A percentile compares a stretch with the other conserved stretches of the same genome.
These are phyloP conservation scores for Sibirionetta formosa DNA, from an alignment of 2,797 vertebrate species.

Conservation along the genomic window DNA sequence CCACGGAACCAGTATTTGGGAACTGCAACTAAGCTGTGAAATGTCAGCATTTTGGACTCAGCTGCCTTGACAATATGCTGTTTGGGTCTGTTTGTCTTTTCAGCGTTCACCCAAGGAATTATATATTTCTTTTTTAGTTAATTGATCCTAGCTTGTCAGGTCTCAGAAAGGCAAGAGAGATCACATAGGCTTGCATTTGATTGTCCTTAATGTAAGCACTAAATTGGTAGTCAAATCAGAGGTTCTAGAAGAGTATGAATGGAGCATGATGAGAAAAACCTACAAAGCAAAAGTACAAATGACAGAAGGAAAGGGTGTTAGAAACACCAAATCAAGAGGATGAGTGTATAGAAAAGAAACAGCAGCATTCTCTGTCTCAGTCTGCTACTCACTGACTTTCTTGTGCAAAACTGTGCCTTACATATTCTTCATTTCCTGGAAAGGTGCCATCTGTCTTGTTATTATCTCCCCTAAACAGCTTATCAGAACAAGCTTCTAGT, in stretches of 20 bases:
- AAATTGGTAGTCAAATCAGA: background rate
- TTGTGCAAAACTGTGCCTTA: background rate
- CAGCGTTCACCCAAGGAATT: fast-evolving
- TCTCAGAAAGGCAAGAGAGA: background rate
- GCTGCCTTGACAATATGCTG: fast-evolving
- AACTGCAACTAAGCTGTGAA: background rate
- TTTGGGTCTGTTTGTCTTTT: background rate
- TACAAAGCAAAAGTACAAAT: fast-evolving
- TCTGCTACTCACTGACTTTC: background rate
- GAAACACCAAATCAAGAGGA: background rate
- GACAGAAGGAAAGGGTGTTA: background rate
- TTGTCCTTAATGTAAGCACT: background rate
- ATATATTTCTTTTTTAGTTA: background rate
- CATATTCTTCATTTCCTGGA: background rate
- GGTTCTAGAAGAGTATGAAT: background rate
- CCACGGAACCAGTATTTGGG: background rate
- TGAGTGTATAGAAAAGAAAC: background rate
- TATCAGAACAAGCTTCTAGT: background rate
- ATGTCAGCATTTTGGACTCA: background rate
- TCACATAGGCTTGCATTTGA: background rate
- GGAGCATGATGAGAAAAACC: background rate
- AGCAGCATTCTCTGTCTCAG: background rate
- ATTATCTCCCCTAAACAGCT: background rate
- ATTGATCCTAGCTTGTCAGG: background rate
- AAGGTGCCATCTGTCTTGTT: background rate